phyloP scores from a whole-genome alignment of 1,140 invertebrate species.

The fruit fly (Drosophila melanogaster) region Release_6_plus_ISO1_MT NT_033779.5:12713501-12714000 shows the following conservation, averaged over 20 bases:
- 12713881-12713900: constrained; percentile 86
- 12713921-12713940: constrained; percentile 89
- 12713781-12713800: constrained; percentile 80
- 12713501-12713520: constrained; percentile 89
- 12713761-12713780: constrained; percentile 34
- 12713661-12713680: constrained; percentile 85
- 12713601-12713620: neutral
- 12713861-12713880: constrained; percentile 60
- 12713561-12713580: constrained; percentile 87
- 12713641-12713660: constrained; percentile 82
- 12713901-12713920: constrained; percentile 89
- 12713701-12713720: constrained; percentile 83
- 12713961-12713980: constrained; percentile 87
- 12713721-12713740: constrained; percentile 66
- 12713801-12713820: constrained; percentile 38
- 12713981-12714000: constrained; percentile 91
- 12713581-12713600: constrained; percentile 87
- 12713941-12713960: constrained; percentile 87
- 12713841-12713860: constrained; percentile 23
- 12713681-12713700: constrained; percentile 70
- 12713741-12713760: constrained; percentile 5
- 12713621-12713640: neutral
- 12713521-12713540: constrained; percentile 87
- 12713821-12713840: neutral
- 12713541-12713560: constrained; percentile 89